Base-by-base conservation (phyloP, 2,888 invertebrate species). In the Busseola fusca region DNA sequence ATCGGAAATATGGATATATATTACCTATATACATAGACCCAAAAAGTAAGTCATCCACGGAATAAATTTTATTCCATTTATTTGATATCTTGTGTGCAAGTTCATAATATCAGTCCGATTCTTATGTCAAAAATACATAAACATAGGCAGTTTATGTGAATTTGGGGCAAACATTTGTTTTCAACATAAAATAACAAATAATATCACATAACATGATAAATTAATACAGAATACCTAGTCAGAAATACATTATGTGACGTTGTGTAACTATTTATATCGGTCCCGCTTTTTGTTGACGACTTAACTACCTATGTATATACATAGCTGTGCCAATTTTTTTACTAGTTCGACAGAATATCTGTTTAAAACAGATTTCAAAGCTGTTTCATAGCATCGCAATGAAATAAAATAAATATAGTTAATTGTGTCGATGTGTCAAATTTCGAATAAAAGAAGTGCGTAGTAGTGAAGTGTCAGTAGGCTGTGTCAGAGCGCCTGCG, bases 401-500 rank as follows among this genome's bases (percentile, higher is more conserved):
- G 0, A 25, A 64, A 30, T 40, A 9, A 57, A 50, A 65, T 65
- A 57, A 48, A 21, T 42, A 6, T 48, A 48, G 1, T 48, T 62
- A 63, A 52, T 54, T 54, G 56, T 77, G 69, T 57, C 48, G 64
- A 65, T 50, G 57, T 69, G 63, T 57, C 48, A 34, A 56, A 54
- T 76, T 54, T 59, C 21, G 30, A 57, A 72, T 52, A 62, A 64
- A 64, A 64, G 40, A 65, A 57, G 21, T 74, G n/a, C 5, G 1
- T 42, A 56, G 50, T 54, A 57, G 57, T 73, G 30, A 30, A 54
- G 82, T 85, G 75, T 74, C 69, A 81, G 83, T 82, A 83, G 82
- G 82, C 83, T 88, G 85, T 77, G 82, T 82, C 90, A 88, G 76
- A 84, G 91, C 92, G 93, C 89, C 76, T 91, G 93, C 93, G 92